Percentiles rank a stretch among this genome's conserved stretches.
These are phyloP conservation scores for Sclerurus mexicanus DNA, from an alignment of 2,113 vertebrate species.

Conservation along the genomic window DNA sequence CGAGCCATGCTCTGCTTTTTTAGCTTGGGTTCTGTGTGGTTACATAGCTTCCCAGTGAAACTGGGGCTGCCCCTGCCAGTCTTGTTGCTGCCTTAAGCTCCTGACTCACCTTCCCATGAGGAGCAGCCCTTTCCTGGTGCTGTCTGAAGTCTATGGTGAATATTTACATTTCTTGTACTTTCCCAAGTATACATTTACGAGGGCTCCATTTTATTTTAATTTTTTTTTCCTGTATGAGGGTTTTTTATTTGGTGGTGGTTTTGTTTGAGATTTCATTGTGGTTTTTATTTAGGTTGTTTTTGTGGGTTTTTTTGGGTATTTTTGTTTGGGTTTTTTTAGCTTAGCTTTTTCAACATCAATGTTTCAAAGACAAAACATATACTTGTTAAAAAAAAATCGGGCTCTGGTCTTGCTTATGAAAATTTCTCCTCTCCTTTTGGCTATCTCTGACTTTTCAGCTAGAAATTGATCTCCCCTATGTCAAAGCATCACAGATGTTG, in stretches of 20 bases:
- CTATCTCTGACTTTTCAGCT: not conserved
- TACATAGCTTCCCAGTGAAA: not conserved
- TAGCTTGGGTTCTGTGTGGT: not conserved
- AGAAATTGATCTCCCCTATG: not conserved
- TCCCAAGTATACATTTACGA: not conserved
- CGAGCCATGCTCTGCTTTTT: rapidly evolving
- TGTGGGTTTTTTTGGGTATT: not conserved
- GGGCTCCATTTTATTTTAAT: rapidly evolving
- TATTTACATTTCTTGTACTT: not conserved
- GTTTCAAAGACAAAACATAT: not conserved
- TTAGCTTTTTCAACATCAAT: not conserved
- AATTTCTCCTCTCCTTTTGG: not conserved
- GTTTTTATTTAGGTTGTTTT: not conserved
- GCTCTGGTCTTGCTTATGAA: not conserved
- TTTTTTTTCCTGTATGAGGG: not conserved
- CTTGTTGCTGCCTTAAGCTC: not conserved
- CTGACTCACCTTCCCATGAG: not conserved
- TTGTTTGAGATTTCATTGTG: not conserved
- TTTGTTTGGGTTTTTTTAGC: not conserved
- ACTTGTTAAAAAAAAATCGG: not conserved
- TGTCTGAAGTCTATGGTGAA: not conserved
- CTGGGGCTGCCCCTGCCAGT: not conserved
- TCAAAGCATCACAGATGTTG: not conserved
- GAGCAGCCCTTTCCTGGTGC: not conserved
- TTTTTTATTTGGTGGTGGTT: not conserved